Evolutionary conservation across 2,888 invertebrate species (phyloP).

Genomic region (Dendrolimus houi): DNA sequence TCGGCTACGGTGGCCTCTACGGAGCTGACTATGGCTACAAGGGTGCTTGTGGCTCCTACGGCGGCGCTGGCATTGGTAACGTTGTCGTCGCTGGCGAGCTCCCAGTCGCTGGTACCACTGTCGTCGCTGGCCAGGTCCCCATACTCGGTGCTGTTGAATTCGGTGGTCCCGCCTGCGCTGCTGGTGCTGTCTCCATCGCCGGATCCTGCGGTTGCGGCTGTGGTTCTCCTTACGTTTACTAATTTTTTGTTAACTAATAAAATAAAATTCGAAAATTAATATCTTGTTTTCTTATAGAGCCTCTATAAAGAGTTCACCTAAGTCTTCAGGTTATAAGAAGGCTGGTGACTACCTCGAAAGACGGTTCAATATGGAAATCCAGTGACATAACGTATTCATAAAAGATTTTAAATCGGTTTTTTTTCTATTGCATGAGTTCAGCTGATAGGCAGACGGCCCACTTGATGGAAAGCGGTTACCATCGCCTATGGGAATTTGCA

Average conservation of each 20-base stretch:
- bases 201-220: constrained; percentile 13
- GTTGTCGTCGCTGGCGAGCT: constrained; percentile 25
- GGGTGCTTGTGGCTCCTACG: constrained; percentile 14
- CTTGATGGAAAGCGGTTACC: too few species aligned
- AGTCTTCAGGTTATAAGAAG: too few species aligned
- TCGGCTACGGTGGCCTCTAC: constrained; percentile 8
- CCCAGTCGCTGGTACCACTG: constrained; percentile 13
- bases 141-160: constrained; percentile 14
- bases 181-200: constrained; percentile 16
- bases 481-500: too few species aligned
- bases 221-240: constrained; percentile 4
- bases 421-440: too few species aligned
- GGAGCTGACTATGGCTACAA: constrained; percentile 6
- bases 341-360: too few species aligned
- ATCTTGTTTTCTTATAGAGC: too few species aligned
- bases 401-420: too few species aligned
- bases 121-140: constrained; percentile 12
- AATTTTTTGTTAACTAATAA: not conserved
- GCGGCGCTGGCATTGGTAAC: constrained; percentile 21
- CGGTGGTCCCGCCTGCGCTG: constrained; percentile 8
- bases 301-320: too few species aligned
- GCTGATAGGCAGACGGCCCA: too few species aligned
- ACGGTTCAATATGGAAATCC: too few species aligned
- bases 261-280: too few species aligned
- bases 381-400: too few species aligned